These are phyloP conservation scores for Galbula dea DNA, from an alignment of 2,113 vertebrate genomes.

Conservation along the genomic window DNA sequence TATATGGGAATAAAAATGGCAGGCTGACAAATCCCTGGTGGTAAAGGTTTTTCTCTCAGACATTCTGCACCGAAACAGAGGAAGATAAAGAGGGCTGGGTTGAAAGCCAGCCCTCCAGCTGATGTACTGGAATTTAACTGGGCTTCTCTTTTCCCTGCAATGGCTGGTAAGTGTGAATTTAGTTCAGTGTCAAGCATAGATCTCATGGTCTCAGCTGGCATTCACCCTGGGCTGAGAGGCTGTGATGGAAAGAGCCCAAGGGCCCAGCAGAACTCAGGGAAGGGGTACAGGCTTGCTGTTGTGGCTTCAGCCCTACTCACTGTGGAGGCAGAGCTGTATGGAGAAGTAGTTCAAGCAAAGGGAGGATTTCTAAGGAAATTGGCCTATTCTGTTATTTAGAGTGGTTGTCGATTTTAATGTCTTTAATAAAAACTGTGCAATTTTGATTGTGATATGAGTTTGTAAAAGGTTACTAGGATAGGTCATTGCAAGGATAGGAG, in stretches of 20 bases:
- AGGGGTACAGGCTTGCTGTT: neutral
- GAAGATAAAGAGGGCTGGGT: neutral
- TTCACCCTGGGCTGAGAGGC: neutral
- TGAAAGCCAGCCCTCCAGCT: neutral
- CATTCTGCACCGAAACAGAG: neutral
- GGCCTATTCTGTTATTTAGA: neutral
- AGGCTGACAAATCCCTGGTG: neutral
- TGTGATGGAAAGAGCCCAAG: neutral
- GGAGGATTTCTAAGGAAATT: neutral
- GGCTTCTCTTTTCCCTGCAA: neutral
- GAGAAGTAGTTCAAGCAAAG: neutral
- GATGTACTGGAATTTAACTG: neutral
- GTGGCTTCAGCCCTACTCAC: neutral
- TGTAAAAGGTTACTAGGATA: too few relatives aligned
- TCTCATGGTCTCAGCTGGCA: neutral
- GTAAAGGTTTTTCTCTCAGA: neutral
- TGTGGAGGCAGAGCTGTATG: neutral
- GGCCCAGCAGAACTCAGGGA: neutral
- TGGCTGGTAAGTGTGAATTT: neutral
- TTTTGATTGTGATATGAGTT: neutral
- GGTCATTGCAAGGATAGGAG: too few relatives aligned
- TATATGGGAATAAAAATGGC: neutral
- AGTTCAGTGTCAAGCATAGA: neutral
- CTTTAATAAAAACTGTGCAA: neutral
- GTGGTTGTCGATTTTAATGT: neutral